These are phyloP conservation scores for Periophthalmus magnuspinnatus DNA, from an alignment of 2,797 vertebrate genomes.

Conservation along the genomic window DNA sequence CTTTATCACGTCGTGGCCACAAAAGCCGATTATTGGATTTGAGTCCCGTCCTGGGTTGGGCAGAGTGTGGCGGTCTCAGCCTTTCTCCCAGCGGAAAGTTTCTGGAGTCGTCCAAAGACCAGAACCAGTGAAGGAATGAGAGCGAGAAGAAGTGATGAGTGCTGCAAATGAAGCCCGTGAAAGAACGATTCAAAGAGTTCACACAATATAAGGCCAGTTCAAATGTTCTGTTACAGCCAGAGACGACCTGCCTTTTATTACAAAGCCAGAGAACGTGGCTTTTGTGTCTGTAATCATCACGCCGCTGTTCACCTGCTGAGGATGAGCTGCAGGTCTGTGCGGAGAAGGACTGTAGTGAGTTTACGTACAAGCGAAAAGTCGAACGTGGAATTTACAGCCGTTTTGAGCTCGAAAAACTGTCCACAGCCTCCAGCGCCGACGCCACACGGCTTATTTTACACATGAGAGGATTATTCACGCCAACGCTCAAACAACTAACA, in stretches of 20 bases:
- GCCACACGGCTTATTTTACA: neutral
- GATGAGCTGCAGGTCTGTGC: neutral
- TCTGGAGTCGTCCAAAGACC: slow-evolving; percentile 48
- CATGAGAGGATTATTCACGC: neutral
- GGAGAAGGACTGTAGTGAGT: neutral
- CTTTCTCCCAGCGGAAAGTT: slow-evolving; percentile 51
- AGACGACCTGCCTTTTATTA: neutral
- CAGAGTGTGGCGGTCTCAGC: slow-evolving; percentile 63
- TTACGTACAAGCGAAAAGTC: neutral
- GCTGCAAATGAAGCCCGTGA: slow-evolving; percentile 44
- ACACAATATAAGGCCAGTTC: neutral
- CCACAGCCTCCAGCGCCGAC: neutral
- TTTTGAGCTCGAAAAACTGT: neutral
- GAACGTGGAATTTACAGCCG: neutral
- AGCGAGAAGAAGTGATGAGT: slow-evolving; percentile 33
- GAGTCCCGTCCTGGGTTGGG: slow-evolving; percentile 50
- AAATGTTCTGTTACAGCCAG: slow-evolving; percentile 1
- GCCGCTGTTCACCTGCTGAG: neutral
- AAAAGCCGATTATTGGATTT: slow-evolving; percentile 79
- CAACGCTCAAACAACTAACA: too few species aligned
- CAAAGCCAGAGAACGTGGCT: neutral
- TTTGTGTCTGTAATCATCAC: neutral
- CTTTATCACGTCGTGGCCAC: slow-evolving; percentile 76
- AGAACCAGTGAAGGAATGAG: slow-evolving; percentile 41
- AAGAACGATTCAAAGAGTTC: slow-evolving; percentile 35